Evolutionary conservation across 2,113 vertebrate genomes (phyloP).

Genomic region (Theristicus caerulescens): DNA sequence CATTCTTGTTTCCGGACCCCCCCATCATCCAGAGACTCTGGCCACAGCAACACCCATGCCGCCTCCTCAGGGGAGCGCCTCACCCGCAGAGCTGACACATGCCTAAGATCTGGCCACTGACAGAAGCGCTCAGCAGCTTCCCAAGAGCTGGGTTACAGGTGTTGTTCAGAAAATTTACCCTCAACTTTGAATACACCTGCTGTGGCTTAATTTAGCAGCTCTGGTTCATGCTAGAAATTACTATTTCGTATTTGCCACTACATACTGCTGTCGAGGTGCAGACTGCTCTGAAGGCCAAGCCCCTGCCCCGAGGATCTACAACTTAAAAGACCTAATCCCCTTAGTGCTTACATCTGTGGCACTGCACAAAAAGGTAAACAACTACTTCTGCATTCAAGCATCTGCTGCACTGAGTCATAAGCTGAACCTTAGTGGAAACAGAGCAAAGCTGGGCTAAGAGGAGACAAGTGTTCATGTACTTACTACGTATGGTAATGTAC

Average conservation of each 20-base stretch:
- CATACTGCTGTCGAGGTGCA: not conserved
- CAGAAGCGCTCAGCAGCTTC: not conserved
- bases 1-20: not conserved
- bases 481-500: not conserved
- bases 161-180: not conserved
- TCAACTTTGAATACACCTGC: not conserved
- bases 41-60: not conserved
- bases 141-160: not conserved
- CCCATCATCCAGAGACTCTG: not conserved
- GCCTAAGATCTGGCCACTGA: not conserved
- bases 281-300: not conserved
- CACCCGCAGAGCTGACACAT: not conserved
- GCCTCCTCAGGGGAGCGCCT: not conserved
- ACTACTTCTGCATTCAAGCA: not conserved
- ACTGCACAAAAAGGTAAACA: not conserved
- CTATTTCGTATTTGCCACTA: not conserved
- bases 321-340: not conserved
- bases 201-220: not conserved
- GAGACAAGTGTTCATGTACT: not conserved
- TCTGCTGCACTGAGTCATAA: constrained; percentile 1
- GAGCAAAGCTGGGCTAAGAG: not conserved
- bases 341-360: not conserved
- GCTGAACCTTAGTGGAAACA: not conserved
- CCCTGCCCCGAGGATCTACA: not conserved
- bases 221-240: not conserved